Percentiles rank a stretch among this genome's conserved stretches.
Conservation (phyloP, 2,113 vertebrate genomes). For the Promerops cafer region DNA sequence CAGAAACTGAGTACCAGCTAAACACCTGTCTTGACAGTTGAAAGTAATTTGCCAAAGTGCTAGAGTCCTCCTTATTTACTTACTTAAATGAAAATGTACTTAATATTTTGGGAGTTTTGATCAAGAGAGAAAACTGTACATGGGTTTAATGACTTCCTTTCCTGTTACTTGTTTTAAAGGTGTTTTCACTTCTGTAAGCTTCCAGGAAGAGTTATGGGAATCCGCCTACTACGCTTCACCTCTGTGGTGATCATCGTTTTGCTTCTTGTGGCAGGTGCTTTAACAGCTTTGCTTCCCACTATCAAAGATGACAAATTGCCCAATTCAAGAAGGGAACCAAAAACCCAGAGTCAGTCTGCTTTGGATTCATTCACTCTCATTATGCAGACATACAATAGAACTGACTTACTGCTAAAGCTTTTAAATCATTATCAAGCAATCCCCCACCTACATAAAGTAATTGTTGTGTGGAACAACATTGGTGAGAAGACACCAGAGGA, state of each 20-base stretch:
- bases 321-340: slow-evolving; percentile 51
- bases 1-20: background rate
- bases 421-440: slow-evolving; percentile 93
- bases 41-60: background rate
- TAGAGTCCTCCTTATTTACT: background rate
- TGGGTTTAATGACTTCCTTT: background rate
- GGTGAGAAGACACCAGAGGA: slow-evolving; percentile 80
- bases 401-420: slow-evolving; percentile 87
- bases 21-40: background rate
- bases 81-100: background rate
- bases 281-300: slow-evolving; percentile 76
- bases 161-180: slow-evolving; percentile 45
- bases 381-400: slow-evolving; percentile 93
- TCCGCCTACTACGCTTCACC: slow-evolving; percentile 68
- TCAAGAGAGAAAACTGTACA: background rate
- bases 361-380: slow-evolving; percentile 82
- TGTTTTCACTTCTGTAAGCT: slow-evolving; percentile 70
- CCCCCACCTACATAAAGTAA: slow-evolving; percentile 80
- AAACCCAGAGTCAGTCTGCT: slow-evolving; percentile 48
- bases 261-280: slow-evolving; percentile 74
- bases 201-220: slow-evolving; percentile 73
- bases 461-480: slow-evolving; percentile 94
- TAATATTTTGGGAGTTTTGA: background rate
- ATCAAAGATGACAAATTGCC: slow-evolving; percentile 76
- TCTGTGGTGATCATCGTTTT: slow-evolving; percentile 70